Percentiles rank a stretch among this genome's conserved stretches.
These are phyloP conservation scores for Megaptera novaeangliae DNA, from an alignment of 2,113 vertebrate species.

Conservation along the genomic window DNA sequence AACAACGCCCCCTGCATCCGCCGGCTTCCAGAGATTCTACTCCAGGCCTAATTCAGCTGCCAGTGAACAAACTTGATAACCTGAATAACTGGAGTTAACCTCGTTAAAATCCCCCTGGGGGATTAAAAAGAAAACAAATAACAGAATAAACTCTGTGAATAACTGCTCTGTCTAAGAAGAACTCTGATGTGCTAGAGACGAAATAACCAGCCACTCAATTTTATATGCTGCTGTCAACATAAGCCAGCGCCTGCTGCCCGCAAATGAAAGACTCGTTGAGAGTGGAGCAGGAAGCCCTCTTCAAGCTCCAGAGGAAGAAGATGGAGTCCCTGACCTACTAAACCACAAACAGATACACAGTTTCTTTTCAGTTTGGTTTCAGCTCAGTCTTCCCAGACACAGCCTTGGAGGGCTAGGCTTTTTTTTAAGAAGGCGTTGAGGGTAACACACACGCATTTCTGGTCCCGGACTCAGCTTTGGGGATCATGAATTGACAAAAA, in stretches of 20 bases:
- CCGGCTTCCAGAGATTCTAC: background rate
- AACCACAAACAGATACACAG: background rate
- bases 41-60: background rate
- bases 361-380: background rate
- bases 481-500: background rate
- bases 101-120: conserved; percentile 8
- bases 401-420: background rate
- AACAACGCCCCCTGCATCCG: background rate
- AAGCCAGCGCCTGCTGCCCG: background rate
- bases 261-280: background rate
- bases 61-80: background rate
- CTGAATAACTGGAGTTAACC: background rate
- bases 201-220: conserved; percentile 35
- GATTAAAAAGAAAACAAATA: conserved; percentile 46
- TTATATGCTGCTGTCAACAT: background rate
- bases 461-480: background rate
- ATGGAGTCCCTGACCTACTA: background rate
- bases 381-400: background rate
- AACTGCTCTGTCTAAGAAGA: background rate
- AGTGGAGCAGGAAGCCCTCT: background rate
- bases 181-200: background rate
- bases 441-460: background rate
- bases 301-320: background rate
- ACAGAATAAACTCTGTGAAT: conserved; percentile 30
- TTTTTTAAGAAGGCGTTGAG: background rate